Evolutionary conservation across 1,140 invertebrate genomes (phyloP).

Genomic region (Drosophila watanabei): DNA sequence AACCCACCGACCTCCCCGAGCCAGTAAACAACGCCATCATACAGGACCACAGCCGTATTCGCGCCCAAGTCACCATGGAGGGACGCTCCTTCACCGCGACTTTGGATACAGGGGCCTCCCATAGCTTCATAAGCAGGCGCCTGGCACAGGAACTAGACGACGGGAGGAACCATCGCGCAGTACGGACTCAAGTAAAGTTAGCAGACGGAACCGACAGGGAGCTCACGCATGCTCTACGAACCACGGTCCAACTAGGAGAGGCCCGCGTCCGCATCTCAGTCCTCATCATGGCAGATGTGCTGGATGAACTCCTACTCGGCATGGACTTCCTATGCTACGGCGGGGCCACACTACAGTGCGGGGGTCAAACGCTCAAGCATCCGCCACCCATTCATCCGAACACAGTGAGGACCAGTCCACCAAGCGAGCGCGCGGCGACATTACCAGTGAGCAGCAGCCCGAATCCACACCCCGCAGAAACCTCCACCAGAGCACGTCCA

Average conservation of each 20-base stretch:
- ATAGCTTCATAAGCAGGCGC: neutral
- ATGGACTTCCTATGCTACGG: neutral
- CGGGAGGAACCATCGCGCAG: too few relatives aligned
- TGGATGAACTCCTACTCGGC: neutral
- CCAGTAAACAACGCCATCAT: too few relatives aligned
- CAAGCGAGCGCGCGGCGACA: too few relatives aligned
- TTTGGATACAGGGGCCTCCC: neutral
- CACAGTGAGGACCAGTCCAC: too few relatives aligned
- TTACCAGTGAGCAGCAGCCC: too few relatives aligned
- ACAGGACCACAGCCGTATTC: too few relatives aligned
- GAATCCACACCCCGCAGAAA: too few relatives aligned
- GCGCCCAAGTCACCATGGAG: too few relatives aligned
- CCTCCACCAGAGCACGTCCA: too few relatives aligned
- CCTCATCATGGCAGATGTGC: neutral
- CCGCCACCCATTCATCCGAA: neutral
- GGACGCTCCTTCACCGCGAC: neutral
- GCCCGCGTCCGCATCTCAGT: neutral
- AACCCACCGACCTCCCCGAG: neutral
- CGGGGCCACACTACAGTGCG: slow-evolving; percentile 1
- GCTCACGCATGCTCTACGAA: neutral
- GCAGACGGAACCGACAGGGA: neutral
- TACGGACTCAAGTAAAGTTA: too few relatives aligned
- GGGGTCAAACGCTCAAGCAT: neutral
- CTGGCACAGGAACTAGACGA: neutral
- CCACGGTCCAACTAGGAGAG: neutral